phyloP scores from a whole-genome alignment of 2,888 invertebrate genomes.

The Nephrotoma appendiculata region DNA sequence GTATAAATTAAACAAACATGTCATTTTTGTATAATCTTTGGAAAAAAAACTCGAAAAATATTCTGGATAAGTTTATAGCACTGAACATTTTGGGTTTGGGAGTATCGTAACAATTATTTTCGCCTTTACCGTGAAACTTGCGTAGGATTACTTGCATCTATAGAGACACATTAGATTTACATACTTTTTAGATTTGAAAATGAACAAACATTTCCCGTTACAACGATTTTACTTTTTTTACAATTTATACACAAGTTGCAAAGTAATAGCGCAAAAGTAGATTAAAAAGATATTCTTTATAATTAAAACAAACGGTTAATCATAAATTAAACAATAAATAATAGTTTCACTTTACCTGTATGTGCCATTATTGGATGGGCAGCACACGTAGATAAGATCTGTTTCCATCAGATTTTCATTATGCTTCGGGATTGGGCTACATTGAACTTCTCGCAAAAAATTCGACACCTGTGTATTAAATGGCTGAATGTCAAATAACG shows the following conservation, averaged over 20 bases:
- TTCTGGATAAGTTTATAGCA: too few species aligned
- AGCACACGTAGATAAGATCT: not conserved
- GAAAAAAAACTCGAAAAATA: not conserved
- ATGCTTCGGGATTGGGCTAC: not conserved
- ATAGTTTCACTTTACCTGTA: slow-evolving; percentile 1
- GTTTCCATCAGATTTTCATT: not conserved
- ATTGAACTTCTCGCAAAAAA: slow-evolving; percentile 2
- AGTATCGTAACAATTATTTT: too few species aligned
- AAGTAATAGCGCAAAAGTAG: not conserved
- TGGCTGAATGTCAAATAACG: not conserved
- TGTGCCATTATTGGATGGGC: not conserved
- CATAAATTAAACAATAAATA: not conserved
- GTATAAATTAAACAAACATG: not conserved
- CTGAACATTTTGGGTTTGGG: too few species aligned
- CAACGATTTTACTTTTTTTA: not conserved
- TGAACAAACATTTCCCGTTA: not conserved
- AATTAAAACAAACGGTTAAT: not conserved
- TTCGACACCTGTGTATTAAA: not conserved
- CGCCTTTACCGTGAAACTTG: too few species aligned
- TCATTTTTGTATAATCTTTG: not conserved
- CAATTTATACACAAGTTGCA: not conserved
- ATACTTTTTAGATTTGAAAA: not conserved
- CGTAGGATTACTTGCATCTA: too few species aligned
- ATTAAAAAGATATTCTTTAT: not conserved
- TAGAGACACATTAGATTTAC: not conserved